phyloP scores from a whole-genome alignment of 1,140 invertebrate genomes.

The Caenorhabditis remanei region DNA sequence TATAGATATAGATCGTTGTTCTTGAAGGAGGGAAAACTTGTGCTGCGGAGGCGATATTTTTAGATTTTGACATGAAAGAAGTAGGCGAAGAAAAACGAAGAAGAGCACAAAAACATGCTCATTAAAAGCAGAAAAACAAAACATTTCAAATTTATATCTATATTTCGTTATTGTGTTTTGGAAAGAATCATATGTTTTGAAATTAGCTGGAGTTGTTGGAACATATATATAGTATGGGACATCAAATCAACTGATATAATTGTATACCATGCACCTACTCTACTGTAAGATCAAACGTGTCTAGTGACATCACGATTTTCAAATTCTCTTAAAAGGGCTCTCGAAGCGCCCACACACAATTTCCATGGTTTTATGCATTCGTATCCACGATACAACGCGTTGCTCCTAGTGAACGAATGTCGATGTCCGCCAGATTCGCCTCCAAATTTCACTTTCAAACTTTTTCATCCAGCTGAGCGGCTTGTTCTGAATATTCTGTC shows the following conservation, averaged over 20 bases:
- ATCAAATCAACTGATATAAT: too few species aligned
- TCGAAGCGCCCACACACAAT: neutral
- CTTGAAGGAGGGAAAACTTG: neutral
- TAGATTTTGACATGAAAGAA: conserved; percentile 10
- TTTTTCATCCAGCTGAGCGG: neutral
- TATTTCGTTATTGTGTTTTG: neutral
- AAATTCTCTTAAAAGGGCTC: too few species aligned
- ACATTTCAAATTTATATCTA: conserved; percentile 1
- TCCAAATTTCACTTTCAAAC: neutral
- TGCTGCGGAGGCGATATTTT: neutral
- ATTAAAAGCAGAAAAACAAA: conserved; percentile 14
- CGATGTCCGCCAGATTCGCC: neutral
- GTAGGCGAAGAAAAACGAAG: neutral
- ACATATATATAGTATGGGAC: too few species aligned
- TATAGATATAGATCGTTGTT: neutral
- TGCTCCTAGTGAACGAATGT: neutral
- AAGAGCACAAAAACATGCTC: conserved; percentile 4
- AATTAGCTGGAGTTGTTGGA: neutral
- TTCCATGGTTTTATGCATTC: neutral
- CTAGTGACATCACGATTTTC: too few species aligned
- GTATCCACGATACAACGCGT: conserved; percentile 30
- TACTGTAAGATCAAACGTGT: too few species aligned
- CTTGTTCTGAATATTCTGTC: neutral
- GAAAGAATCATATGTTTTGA: neutral
- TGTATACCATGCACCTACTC: too few species aligned